Conservation (phyloP, 1,140 invertebrate genomes). For the Archegozetes longisetosus region DNA sequence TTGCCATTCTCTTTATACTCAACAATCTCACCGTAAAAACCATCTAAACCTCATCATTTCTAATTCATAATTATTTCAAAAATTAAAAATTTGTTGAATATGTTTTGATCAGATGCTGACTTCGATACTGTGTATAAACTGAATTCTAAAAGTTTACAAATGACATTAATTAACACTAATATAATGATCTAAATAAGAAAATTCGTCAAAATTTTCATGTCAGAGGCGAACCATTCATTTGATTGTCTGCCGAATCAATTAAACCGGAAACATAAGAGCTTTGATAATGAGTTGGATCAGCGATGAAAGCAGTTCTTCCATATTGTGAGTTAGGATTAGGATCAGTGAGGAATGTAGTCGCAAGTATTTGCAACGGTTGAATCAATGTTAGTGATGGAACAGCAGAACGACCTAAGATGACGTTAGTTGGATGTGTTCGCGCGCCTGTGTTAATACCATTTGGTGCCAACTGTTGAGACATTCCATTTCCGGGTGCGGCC, state of each 20-base stretch:
- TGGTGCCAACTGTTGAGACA: neutral
- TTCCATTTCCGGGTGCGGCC: conserved; percentile 26
- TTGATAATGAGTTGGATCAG: neutral
- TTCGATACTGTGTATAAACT: too few species aligned
- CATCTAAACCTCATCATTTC: too few species aligned
- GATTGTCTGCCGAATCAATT: neutral
- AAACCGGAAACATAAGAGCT: neutral
- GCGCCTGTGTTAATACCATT: neutral
- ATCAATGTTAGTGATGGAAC: conserved; percentile 29
- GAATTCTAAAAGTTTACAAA: too few species aligned
- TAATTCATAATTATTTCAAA: too few species aligned
- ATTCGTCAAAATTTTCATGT: too few species aligned
- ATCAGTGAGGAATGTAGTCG: neutral
- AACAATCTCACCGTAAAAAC: too few species aligned
- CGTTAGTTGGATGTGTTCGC: conserved; percentile 13
- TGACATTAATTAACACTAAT: too few species aligned
- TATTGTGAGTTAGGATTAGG: neutral
- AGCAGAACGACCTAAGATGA: conserved; percentile 30
- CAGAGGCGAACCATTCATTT: neutral
- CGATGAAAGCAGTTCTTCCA: neutral
- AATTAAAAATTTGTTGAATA: too few species aligned
- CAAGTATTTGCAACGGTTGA: conserved; percentile 30
- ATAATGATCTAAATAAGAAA: too few species aligned
- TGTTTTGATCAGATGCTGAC: too few species aligned
- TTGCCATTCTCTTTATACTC: too few species aligned